These are phyloP conservation scores for Zosterops hypoxanthus DNA, from an alignment of 2,113 vertebrate species.

Conservation along the genomic window DNA sequence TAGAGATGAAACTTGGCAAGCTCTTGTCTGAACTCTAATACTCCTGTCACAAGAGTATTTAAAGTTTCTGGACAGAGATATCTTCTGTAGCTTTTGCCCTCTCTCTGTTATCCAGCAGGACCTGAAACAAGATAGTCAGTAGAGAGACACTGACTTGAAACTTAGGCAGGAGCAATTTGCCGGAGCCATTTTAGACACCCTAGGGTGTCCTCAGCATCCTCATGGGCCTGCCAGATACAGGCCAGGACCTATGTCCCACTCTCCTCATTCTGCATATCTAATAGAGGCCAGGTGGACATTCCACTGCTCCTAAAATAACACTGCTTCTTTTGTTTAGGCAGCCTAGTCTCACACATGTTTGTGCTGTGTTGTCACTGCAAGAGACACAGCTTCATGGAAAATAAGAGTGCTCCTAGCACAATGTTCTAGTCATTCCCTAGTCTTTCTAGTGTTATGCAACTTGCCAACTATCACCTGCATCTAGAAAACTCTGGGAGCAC, in stretches of 20 bases:
- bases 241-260: background rate
- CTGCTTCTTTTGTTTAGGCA: background rate
- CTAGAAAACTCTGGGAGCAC: background rate
- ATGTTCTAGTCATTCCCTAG: background rate
- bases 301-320: background rate
- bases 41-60: slow-evolving; percentile 14
- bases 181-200: background rate
- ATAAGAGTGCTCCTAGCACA: background rate
- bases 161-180: background rate
- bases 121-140: background rate
- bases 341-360: fast-evolving
- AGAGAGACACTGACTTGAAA: background rate
- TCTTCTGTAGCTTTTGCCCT: background rate
- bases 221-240: background rate
- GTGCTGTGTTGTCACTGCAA: background rate
- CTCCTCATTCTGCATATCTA: background rate
- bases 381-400: background rate
- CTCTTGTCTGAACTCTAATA: slow-evolving; percentile 22
- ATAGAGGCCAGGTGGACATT: background rate
- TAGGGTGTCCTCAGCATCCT: background rate
- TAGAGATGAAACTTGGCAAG: slow-evolving; percentile 23
- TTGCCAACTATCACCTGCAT: background rate
- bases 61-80: background rate
- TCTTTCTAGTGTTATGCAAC: background rate
- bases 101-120: background rate